Evolutionary conservation across 2,797 vertebrate species (phyloP).

Genomic region (Sus cebifrons): DNA sequence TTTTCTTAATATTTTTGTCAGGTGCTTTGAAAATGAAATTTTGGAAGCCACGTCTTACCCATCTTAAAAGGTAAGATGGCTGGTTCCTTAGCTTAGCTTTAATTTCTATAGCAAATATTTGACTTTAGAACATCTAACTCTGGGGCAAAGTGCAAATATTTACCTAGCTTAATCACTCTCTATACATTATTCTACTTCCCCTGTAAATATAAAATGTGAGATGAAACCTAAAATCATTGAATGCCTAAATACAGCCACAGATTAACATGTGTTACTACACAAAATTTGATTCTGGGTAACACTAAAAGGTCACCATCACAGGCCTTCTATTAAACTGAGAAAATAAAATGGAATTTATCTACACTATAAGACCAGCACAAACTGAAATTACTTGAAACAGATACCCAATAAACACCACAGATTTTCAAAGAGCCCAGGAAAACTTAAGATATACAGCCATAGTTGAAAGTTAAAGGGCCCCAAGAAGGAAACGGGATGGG

Average conservation of each 20-base stretch:
- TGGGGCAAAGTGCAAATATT: slow-evolving; percentile 70
- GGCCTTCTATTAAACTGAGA: slow-evolving; percentile 60
- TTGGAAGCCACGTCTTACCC: slow-evolving; percentile 85
- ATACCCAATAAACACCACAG: slow-evolving; percentile 25
- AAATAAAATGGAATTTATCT: slow-evolving; percentile 71
- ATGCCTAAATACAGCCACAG: slow-evolving; percentile 45
- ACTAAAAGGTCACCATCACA: slow-evolving; percentile 66
- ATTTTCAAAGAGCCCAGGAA: neutral
- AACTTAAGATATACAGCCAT: slow-evolving; percentile 68
- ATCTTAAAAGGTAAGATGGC: slow-evolving; percentile 82
- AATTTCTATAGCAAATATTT: slow-evolving; percentile 82
- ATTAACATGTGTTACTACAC: slow-evolving; percentile 64
- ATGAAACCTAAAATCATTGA: slow-evolving; percentile 65
- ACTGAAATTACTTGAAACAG: slow-evolving; percentile 23
- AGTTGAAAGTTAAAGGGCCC: slow-evolving; percentile 38
- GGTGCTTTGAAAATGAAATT: slow-evolving; percentile 47
- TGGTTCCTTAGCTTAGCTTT: slow-evolving; percentile 70
- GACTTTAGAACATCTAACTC: slow-evolving; percentile 70
- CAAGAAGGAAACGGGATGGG: neutral
- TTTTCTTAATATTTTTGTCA: slow-evolving; percentile 74
- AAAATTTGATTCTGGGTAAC: slow-evolving; percentile 15
- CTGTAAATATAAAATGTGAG: slow-evolving; percentile 65
- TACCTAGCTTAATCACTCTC: slow-evolving; percentile 68
- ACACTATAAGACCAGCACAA: slow-evolving; percentile 18
- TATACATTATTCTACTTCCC: slow-evolving; percentile 33